Conservation (phyloP, 1,140 invertebrate species). For the Drosophila eugracilis region DNA sequence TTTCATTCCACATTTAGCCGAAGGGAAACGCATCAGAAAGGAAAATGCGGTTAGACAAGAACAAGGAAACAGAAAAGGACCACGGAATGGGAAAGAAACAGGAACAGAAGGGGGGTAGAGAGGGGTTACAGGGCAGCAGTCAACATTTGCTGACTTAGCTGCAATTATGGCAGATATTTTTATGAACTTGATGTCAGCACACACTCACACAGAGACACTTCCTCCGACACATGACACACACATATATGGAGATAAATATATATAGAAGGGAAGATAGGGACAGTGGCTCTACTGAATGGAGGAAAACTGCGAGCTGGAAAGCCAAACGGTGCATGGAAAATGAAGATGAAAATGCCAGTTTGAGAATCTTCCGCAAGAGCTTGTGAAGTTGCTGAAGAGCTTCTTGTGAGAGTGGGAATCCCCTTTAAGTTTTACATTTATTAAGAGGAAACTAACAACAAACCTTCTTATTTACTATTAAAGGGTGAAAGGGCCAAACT, state of each 20-base stretch:
- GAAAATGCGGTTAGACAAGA: slow-evolving; percentile 47
- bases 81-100: not conserved
- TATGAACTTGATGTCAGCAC: slow-evolving; percentile 65
- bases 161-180: slow-evolving; percentile 69
- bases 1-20: slow-evolving; percentile 69
- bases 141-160: slow-evolving; percentile 66
- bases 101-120: not conserved
- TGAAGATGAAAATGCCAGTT: slow-evolving; percentile 25
- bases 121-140: slow-evolving; percentile 23
- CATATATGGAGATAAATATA: slow-evolving; percentile 7
- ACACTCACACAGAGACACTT: slow-evolving; percentile 30
- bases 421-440: not conserved
- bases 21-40: slow-evolving; percentile 47
- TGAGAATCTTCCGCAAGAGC: not conserved
- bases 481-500: too few species aligned
- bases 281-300: slow-evolving; percentile 13
- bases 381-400: not conserved
- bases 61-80: slow-evolving; percentile 1
- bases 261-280: not conserved
- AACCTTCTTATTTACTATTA: too few species aligned
- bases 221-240: slow-evolving; percentile 15
- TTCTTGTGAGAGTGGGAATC: not conserved
- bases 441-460: too few species aligned
- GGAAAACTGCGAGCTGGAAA: slow-evolving; percentile 1
- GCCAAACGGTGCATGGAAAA: slow-evolving; percentile 30